Conservation (phyloP, 2,797 vertebrate genomes). For the Arrhamphus sclerolepis region DNA sequence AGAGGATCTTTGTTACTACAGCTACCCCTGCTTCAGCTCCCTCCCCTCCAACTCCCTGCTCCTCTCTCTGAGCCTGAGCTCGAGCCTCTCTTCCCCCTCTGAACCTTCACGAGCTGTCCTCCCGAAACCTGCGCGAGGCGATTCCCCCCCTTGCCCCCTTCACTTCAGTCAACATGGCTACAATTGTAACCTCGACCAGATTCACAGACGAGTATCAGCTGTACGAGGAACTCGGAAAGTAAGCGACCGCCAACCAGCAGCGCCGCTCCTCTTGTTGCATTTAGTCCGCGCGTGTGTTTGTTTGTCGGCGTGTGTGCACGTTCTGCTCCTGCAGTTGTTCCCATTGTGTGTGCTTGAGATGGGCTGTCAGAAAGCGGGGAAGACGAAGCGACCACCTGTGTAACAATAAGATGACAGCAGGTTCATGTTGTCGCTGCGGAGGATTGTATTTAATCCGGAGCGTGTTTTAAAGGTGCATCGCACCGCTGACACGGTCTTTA, state of each 20-base stretch:
- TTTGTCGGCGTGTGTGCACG: slow-evolving; percentile 30
- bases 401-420: slow-evolving; percentile 24
- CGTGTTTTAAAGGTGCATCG: slow-evolving; percentile 32
- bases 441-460: slow-evolving; percentile 35
- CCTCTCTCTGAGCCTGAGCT: slow-evolving; percentile 37
- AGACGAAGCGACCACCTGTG: slow-evolving; percentile 15
- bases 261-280: slow-evolving; percentile 60
- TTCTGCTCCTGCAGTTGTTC: slow-evolving; percentile 23
- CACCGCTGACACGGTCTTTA: slow-evolving; percentile 1
- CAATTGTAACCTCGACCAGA: slow-evolving; percentile 91
- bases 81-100: slow-evolving; percentile 56
- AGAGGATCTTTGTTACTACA: slow-evolving; percentile 70
- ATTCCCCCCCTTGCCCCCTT: slow-evolving; percentile 5
- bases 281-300: slow-evolving; percentile 19
- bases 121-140: slow-evolving; percentile 10
- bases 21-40: slow-evolving; percentile 31
- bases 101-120: slow-evolving; percentile 78
- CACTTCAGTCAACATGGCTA: slow-evolving; percentile 86
- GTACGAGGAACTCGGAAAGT: slow-evolving; percentile 98
- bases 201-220: slow-evolving; percentile 98
- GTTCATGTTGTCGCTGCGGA: slow-evolving; percentile 20
- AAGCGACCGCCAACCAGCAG: slow-evolving; percentile 69
- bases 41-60: slow-evolving; percentile 45
- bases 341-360: slow-evolving; percentile 57
- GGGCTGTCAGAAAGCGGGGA: slow-evolving; percentile 56